A percentile compares a stretch with the other conserved stretches of the same genome.
These are phyloP conservation scores for Megamerina dolium DNA, from an alignment of 2,888 invertebrate species.

Conservation along the genomic window DNA sequence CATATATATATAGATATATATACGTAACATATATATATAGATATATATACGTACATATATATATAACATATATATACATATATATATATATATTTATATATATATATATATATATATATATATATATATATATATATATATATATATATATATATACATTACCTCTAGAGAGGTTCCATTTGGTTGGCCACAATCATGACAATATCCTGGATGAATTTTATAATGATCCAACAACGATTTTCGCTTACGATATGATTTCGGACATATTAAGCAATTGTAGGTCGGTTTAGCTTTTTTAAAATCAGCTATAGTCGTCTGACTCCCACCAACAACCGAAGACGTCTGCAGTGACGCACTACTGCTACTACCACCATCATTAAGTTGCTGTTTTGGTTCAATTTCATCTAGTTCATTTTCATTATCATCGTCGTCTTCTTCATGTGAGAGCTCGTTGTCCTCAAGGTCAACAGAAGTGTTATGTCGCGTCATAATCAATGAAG, in stretches of 20 bases:
- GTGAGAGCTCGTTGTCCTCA: slow-evolving; percentile 39
- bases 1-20: background rate
- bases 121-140: background rate
- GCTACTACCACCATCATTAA: slow-evolving; percentile 43
- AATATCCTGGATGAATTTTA: slow-evolving; percentile 48
- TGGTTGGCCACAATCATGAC: slow-evolving; percentile 48
- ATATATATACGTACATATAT: too few species aligned
- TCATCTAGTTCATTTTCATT: slow-evolving; percentile 39
- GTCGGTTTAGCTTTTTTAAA: slow-evolving; percentile 43
- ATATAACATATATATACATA: background rate
- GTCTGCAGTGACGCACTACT: slow-evolving; percentile 43
- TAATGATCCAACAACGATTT: slow-evolving; percentile 48
- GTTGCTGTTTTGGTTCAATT: slow-evolving; percentile 39
- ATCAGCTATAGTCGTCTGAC: slow-evolving; percentile 25
- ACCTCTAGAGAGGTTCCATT: slow-evolving; percentile 47
- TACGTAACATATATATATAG: background rate
- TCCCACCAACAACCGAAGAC: slow-evolving; percentile 28
- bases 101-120: background rate
- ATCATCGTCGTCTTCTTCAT: slow-evolving; percentile 39
- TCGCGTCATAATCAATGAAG: too few species aligned
- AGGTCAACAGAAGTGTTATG: slow-evolving; percentile 34
- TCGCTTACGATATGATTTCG: slow-evolving; percentile 47
- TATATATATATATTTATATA: background rate
- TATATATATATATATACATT: slow-evolving; percentile 10
- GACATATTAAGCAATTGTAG: slow-evolving; percentile 44